phyloP scores from a whole-genome alignment of 2,113 vertebrate species.

The Podilymbus podiceps region DNA sequence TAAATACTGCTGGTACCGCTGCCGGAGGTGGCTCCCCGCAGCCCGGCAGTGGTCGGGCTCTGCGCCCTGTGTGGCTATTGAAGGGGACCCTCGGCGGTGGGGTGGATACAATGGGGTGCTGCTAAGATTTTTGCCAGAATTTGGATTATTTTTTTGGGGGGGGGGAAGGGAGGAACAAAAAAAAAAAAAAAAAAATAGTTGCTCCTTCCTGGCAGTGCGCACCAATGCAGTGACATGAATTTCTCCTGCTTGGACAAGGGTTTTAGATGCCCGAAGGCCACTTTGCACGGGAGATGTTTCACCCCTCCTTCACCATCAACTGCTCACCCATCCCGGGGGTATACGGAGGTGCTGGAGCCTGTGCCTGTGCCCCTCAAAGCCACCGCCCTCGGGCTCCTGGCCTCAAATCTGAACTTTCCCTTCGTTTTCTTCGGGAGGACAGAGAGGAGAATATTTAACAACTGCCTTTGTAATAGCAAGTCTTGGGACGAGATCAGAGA shows the following conservation, averaged over 20 bases:
- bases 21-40: neutral
- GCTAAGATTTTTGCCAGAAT: neutral
- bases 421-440: fast-evolving
- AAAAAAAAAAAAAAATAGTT: neutral
- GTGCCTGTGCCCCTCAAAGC: neutral
- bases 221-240: no score
- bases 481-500: neutral
- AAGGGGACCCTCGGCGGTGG: neutral
- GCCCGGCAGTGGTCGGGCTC: no score
- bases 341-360: fast-evolving
- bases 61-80: neutral
- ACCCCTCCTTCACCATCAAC: fast-evolving
- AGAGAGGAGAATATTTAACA: no score
- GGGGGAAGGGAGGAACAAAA: fast-evolving
- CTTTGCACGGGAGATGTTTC: neutral
- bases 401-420: neutral
- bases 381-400: fast-evolving
- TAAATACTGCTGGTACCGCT: fast-evolving
- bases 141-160: neutral
- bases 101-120: fast-evolving
- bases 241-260: neutral
- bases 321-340: neutral
- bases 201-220: neutral
- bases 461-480: neutral
- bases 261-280: fast-evolving